phyloP scores from a whole-genome alignment of 2,888 invertebrate genomes.

The Euzophera pinguis region DNA sequence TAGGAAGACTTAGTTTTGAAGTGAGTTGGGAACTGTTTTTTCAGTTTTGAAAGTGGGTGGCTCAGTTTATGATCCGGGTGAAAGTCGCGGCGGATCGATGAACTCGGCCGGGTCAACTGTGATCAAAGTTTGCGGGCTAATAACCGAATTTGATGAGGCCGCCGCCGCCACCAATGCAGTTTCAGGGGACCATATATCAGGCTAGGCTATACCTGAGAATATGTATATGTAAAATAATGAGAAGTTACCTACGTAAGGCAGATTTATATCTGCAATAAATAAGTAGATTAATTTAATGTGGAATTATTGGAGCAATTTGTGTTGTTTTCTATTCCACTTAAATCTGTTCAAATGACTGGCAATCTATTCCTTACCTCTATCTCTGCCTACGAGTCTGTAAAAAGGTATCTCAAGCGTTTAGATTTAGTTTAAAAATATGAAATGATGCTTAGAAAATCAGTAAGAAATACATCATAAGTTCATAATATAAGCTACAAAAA shows the following conservation, averaged over 20 bases:
- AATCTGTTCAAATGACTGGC: too few species aligned
- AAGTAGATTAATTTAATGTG: too few species aligned
- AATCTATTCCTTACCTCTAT: too few species aligned
- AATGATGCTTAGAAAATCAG: too few species aligned
- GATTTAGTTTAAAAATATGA: too few species aligned
- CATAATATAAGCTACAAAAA: too few species aligned
- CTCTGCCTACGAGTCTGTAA: too few species aligned
- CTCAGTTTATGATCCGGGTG: slow-evolving; percentile 79
- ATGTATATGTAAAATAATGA: not conserved
- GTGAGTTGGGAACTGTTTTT: slow-evolving; percentile 75
- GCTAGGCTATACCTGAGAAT: not conserved
- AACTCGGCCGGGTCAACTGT: slow-evolving; percentile 68
- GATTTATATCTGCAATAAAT: too few species aligned
- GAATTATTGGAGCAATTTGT: too few species aligned
- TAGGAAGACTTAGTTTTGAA: slow-evolving; percentile 79
- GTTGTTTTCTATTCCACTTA: too few species aligned
- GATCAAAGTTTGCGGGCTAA: slow-evolving; percentile 74
- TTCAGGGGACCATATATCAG: not conserved
- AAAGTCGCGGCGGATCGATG: slow-evolving; percentile 76
- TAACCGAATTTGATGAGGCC: slow-evolving; percentile 72
- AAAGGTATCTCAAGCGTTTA: too few species aligned
- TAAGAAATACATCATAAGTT: too few species aligned
- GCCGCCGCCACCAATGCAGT: slow-evolving; percentile 32
- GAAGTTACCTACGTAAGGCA: not conserved
- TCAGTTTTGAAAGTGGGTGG: slow-evolving; percentile 79